These are phyloP conservation scores for Anoncus sp. DNA, from an alignment of 2,888 invertebrate genomes.

Conservation along the genomic window DNA sequence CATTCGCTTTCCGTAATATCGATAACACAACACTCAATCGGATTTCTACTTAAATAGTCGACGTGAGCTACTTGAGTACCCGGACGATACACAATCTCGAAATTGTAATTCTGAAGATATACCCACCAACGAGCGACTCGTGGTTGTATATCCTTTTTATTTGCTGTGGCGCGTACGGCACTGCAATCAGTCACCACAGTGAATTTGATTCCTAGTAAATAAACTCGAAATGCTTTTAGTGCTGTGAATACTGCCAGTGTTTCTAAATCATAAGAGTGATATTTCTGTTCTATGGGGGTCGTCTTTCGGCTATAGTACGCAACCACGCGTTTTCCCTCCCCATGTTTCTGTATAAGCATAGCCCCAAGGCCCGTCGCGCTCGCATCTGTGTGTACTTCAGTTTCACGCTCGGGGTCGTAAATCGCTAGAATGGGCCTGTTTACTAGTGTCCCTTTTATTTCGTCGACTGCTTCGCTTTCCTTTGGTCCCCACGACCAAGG, in stretches of 20 bases:
- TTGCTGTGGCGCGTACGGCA: slow-evolving; percentile 72
- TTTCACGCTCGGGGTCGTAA: slow-evolving; percentile 68
- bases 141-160: slow-evolving; percentile 70
- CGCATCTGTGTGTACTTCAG: slow-evolving; percentile 78
- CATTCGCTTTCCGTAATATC: slow-evolving; percentile 64
- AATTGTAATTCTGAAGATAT: slow-evolving; percentile 65
- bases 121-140: slow-evolving; percentile 74
- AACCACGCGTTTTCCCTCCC: slow-evolving; percentile 42
- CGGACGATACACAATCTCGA: slow-evolving; percentile 62
- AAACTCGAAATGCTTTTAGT: slow-evolving; percentile 40
- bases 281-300: slow-evolving; percentile 37
- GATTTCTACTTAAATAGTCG: slow-evolving; percentile 67
- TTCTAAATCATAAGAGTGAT: slow-evolving; percentile 55
- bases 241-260: slow-evolving; percentile 41
- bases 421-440: slow-evolving; percentile 70
- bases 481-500: slow-evolving; percentile 65
- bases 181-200: slow-evolving; percentile 56
- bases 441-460: slow-evolving; percentile 67
- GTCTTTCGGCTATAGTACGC: slow-evolving; percentile 54
- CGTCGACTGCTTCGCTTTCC: slow-evolving; percentile 69
- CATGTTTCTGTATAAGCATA: slow-evolving; percentile 73
- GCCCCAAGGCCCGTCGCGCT: slow-evolving; percentile 73
- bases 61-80: slow-evolving; percentile 64
- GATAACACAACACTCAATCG: slow-evolving; percentile 49
- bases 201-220: slow-evolving; percentile 60